Percentiles rank a stretch among this genome's conserved stretches.
These are phyloP conservation scores for Drosophila paucipuncta DNA, from an alignment of 2,888 invertebrate genomes.

Conservation along the genomic window DNA sequence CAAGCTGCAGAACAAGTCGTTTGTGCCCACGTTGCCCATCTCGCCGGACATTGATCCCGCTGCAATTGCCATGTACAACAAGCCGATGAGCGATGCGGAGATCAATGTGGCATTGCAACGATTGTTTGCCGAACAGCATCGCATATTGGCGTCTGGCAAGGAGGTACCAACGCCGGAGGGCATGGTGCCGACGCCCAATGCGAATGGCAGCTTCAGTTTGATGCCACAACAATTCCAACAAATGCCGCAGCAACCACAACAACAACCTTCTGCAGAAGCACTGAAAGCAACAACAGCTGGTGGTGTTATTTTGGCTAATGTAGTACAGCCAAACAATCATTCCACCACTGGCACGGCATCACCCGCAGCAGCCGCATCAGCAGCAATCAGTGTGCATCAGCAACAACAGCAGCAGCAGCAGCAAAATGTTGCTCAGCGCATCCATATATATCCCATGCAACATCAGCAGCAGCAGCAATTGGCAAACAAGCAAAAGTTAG, in stretches of 20 bases:
- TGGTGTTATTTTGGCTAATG: constrained; percentile 81
- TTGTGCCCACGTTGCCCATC: constrained; percentile 82
- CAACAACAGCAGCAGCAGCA: constrained; percentile 77
- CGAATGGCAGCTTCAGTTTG: constrained; percentile 73
- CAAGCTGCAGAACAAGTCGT: constrained; percentile 85
- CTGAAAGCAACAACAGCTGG: constrained; percentile 30
- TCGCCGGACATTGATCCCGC: constrained; percentile 84
- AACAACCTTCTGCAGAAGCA: constrained; percentile 53
- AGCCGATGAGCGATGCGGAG: constrained; percentile 86
- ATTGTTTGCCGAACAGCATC: constrained; percentile 89
- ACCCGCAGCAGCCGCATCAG: constrained; percentile 55
- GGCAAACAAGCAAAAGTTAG: constrained; percentile 41
- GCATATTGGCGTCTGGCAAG: constrained; percentile 90
- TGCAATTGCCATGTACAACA: constrained; percentile 83
- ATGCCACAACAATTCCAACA: constrained; percentile 71
- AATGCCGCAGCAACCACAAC: constrained; percentile 52
- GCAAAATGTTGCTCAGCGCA: constrained; percentile 74
- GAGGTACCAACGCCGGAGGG: constrained; percentile 87
- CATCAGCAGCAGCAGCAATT: constrained; percentile 73
- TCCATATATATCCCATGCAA: constrained; percentile 84
- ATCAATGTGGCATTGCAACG: constrained; percentile 87
- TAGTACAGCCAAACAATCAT: constrained; percentile 85
- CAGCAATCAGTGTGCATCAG: constrained; percentile 78
- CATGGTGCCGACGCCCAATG: constrained; percentile 84
- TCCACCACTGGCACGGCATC: constrained; percentile 71